Conservation (phyloP, 2,797 vertebrate genomes). For the Leptatherina wallacei region DNA sequence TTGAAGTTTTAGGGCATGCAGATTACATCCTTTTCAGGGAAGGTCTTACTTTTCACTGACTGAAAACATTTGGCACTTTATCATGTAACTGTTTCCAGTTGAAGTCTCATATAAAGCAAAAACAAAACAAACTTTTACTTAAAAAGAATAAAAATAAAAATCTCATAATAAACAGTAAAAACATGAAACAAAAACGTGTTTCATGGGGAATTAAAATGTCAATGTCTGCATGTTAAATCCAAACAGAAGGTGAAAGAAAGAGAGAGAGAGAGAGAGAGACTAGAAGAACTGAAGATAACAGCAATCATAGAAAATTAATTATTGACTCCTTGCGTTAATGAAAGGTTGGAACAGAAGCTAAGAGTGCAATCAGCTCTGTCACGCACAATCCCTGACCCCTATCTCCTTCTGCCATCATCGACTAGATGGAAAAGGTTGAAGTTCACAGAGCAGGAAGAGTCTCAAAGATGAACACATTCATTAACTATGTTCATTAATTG, state of each 20-base stretch:
- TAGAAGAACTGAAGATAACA: constrained; percentile 68
- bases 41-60: neutral
- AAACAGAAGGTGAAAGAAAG: constrained; percentile 22
- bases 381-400: constrained; percentile 53
- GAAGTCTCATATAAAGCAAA: neutral
- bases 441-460: constrained; percentile 65
- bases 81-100: too few species aligned
- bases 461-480: constrained; percentile 70
- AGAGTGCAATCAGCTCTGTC: constrained; percentile 74
- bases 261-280: constrained; percentile 5
- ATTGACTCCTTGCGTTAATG: constrained; percentile 78
- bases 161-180: constrained; percentile 12
- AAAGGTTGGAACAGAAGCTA: constrained; percentile 74
- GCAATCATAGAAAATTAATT: constrained; percentile 78
- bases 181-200: constrained; percentile 20
- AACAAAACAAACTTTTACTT: neutral
- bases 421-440: constrained; percentile 71
- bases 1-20: neutral
- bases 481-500: constrained; percentile 76
- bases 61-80: neutral
- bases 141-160: neutral
- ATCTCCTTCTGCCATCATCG: constrained; percentile 49
- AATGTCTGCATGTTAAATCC: constrained; percentile 4
- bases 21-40: neutral
- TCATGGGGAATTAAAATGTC: constrained; percentile 5